These are phyloP conservation scores for Megalurothrips usitatus DNA, from an alignment of 2,888 invertebrate genomes.

Conservation along the genomic window DNA sequence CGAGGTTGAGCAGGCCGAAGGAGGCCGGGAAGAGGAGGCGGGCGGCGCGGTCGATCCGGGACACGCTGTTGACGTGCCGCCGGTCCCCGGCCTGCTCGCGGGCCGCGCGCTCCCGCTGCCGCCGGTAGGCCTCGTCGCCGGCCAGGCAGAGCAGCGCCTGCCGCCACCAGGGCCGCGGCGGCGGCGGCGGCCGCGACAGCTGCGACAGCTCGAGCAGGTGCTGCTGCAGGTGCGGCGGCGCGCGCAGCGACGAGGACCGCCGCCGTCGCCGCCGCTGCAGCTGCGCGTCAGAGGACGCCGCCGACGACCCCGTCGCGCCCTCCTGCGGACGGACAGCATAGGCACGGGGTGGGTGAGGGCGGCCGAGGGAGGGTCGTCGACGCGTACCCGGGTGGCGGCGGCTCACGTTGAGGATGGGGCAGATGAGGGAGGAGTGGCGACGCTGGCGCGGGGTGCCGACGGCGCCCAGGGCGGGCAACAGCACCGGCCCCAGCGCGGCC, in stretches of 20 bases:
- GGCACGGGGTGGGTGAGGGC: not conserved
- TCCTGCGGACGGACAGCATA: not conserved
- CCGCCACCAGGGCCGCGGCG: constrained; percentile 60
- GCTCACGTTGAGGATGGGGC: constrained; percentile 60
- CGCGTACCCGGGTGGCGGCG: not conserved
- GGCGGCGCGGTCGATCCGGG: constrained; percentile 76
- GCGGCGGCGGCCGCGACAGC: not conserved
- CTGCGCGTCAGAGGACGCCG: not conserved
- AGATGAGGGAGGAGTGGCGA: constrained; percentile 56
- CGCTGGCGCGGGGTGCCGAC: constrained; percentile 44
- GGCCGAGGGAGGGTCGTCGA: not conserved
- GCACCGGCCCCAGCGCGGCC: constrained; percentile 32
- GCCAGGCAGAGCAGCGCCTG: constrained; percentile 65
- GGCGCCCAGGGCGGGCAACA: constrained; percentile 36
- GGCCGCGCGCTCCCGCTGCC: constrained; percentile 65
- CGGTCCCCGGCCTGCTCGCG: constrained; percentile 44
- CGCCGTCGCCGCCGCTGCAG: not conserved
- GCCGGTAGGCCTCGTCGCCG: constrained; percentile 48
- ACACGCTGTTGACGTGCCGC: constrained; percentile 80
- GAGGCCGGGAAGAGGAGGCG: constrained; percentile 79
- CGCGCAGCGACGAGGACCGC: constrained; percentile 9
- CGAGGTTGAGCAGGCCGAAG: constrained; percentile 77
- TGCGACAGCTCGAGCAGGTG: constrained; percentile 29
- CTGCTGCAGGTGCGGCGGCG: constrained; percentile 32
- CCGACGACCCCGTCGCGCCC: not conserved